Evolutionary conservation across 2,888 invertebrate genomes (phyloP).

Genomic region (Cryptocephalus moraei): DNA sequence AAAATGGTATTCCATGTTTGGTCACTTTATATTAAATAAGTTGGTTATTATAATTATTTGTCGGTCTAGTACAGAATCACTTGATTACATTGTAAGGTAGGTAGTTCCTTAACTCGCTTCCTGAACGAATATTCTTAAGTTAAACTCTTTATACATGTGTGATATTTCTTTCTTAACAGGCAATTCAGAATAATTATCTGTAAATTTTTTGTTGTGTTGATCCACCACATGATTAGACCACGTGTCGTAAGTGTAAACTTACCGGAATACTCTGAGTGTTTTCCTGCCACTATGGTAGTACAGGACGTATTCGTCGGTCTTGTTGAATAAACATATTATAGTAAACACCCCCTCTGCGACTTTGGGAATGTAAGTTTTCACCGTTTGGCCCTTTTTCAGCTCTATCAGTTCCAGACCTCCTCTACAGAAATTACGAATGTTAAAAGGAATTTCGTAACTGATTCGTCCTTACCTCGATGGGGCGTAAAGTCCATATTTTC

Average conservation of each 20-base stretch:
- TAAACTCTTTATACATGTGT: too few species aligned
- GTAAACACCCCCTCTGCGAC: slow-evolving; percentile 97
- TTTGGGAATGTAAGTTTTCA: slow-evolving; percentile 84
- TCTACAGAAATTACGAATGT: slow-evolving; percentile 36
- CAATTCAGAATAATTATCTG: too few species aligned
- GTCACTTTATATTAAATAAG: too few species aligned
- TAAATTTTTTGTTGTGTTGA: neutral
- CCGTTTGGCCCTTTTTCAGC: slow-evolving; percentile 77
- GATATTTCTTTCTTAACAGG: too few species aligned
- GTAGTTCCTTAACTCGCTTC: too few species aligned
- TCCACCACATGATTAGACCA: too few species aligned
- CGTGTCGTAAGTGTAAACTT: slow-evolving; percentile 11
- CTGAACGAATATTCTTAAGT: too few species aligned
- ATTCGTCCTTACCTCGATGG: slow-evolving; percentile 51
- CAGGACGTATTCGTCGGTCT: slow-evolving; percentile 87
- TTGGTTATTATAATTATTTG: too few species aligned
- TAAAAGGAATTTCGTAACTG: neutral
- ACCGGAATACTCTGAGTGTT: slow-evolving; percentile 86
- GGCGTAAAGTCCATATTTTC: slow-evolving; percentile 85
- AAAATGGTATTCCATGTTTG: too few species aligned
- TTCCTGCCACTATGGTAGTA: slow-evolving; percentile 95
- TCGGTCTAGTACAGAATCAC: too few species aligned
- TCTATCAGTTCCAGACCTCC: slow-evolving; percentile 92
- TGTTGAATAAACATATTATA: slow-evolving; percentile 88
- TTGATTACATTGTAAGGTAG: too few species aligned